Evolutionary conservation across 2,888 invertebrate species (phyloP), one percentile per base, ranked within the genome.

Genomic region (Watsonalla binaria): DNA sequence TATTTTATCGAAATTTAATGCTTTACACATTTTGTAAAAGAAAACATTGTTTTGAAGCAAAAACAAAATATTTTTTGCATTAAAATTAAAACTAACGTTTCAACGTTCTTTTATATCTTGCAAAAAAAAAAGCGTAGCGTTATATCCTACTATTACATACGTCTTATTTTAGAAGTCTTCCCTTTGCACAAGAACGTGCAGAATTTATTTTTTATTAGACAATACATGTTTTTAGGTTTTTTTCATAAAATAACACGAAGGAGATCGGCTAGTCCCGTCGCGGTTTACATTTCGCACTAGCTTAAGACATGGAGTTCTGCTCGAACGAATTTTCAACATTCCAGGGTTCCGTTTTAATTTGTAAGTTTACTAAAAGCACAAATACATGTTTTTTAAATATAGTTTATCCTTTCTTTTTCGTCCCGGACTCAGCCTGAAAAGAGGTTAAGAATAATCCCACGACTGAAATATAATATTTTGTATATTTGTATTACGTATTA

Each of bases 321-420:
- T 71, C 70, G 79, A 82, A 84, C 84, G 82, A 84, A 80, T 81
- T 88, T 80, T 80, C 72, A 78, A 90, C 89, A 90, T 90, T 90
- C 89, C 89, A 90, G 80, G 81, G 84, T 80, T 80, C 79, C 70
- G 62, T 74, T 70, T 66, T 58, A 56, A 59, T 59, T 58, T 71
- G 74, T 78, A 76, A 75, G 74, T 77, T 80, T 73, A 76, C 74
- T 70, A 70, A 72, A 70, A 71, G 82, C 85, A 84, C 84, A 85
- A 85, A 77, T 60, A 60, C 63, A 53, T 59, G 61, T 57, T 56
- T 53, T 50, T 45, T 45, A 52, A 42, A 42, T 11, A 42, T 42
- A 11, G 11, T 57, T 49, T 51, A 55, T 55, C 54, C 39, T 47
- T 39, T 57, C 45, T 52, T 55, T 54, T 54, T 49, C 54, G 49